A percentile compares a stretch with the other conserved stretches of the same genome.
Conservation (phyloP, 2,888 invertebrate genomes). For the Trichogramma dendrolimi region DNA sequence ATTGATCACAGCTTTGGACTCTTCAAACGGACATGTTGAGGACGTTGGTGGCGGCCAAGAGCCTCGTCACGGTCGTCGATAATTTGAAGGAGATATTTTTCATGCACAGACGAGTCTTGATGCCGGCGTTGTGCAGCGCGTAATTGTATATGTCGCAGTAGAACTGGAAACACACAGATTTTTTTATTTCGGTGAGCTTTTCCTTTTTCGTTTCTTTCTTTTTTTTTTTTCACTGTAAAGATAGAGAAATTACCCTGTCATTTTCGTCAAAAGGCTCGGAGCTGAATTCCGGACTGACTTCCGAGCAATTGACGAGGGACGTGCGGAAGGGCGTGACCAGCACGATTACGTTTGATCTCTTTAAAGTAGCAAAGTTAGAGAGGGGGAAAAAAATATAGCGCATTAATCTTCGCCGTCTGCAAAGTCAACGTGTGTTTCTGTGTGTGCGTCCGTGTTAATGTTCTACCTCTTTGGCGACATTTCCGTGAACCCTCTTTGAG, state of each 20-base stretch:
- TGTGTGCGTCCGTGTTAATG: not conserved
- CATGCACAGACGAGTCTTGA: constrained; percentile 58
- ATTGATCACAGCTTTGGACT: not conserved
- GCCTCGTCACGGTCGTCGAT: constrained; percentile 59
- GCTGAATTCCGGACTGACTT: constrained; percentile 68
- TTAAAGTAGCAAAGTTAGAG: constrained; percentile 11
- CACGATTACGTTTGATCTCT: constrained; percentile 53
- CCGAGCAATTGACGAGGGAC: constrained; percentile 67
- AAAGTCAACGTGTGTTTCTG: not conserved
- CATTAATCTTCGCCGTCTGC: not conserved
- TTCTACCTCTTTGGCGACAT: constrained; percentile 56
- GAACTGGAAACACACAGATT: constrained; percentile 55
- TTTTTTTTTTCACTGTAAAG: not conserved
- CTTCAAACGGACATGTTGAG: constrained; percentile 60
- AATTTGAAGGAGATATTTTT: constrained; percentile 58
- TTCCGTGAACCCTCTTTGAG: constrained; percentile 60
- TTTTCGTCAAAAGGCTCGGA: constrained; percentile 52
- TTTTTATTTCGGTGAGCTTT: not conserved
- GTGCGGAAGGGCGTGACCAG: constrained; percentile 68
- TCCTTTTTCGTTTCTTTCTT: not conserved
- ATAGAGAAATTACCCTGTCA: constrained; percentile 17
- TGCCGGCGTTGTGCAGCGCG: constrained; percentile 62
- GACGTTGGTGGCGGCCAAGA: constrained; percentile 61
- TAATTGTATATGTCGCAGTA: constrained; percentile 72
- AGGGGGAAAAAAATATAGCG: not conserved